Evolutionary conservation across 1,140 invertebrate species (phyloP).

Genomic region (roundworm (Caenorhabditis elegans)): DNA sequence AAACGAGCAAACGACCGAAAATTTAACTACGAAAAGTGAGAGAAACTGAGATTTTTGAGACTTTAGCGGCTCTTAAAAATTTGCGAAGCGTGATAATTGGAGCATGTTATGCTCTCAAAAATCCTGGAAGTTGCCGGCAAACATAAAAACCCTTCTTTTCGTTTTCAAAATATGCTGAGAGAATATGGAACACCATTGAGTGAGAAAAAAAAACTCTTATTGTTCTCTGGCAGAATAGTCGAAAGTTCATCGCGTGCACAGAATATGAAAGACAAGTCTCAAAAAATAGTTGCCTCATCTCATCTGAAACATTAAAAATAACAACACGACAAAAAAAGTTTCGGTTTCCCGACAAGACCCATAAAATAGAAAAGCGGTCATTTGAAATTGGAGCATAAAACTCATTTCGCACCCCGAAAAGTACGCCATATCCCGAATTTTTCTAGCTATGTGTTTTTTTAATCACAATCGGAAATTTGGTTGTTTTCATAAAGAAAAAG

Average conservation of each 20-base stretch:
- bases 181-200: not conserved
- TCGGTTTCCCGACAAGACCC: constrained; percentile 10
- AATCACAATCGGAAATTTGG: not conserved
- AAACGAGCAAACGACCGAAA: not conserved
- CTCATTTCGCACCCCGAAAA: constrained; percentile 1
- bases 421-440: no score
- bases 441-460: no score
- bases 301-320: no score
- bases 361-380: constrained; percentile 24
- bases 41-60: constrained; percentile 14
- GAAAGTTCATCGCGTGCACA: constrained; percentile 5
- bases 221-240: no score
- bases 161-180: not conserved
- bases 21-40: not conserved
- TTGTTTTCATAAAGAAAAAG: not conserved
- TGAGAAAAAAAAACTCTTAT: not conserved
- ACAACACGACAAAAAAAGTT: not conserved
- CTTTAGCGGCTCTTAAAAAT: constrained; percentile 4
- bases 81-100: constrained; percentile 29
- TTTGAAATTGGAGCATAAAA: constrained; percentile 10
- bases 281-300: constrained; percentile 11
- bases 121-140: not conserved
- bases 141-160: not conserved
- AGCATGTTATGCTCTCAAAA: constrained; percentile 20
- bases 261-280: not conserved